A percentile compares a stretch with the other conserved stretches of the same genome.
Conservation (phyloP, 2,113 vertebrate genomes). For the Gallinago media region DNA sequence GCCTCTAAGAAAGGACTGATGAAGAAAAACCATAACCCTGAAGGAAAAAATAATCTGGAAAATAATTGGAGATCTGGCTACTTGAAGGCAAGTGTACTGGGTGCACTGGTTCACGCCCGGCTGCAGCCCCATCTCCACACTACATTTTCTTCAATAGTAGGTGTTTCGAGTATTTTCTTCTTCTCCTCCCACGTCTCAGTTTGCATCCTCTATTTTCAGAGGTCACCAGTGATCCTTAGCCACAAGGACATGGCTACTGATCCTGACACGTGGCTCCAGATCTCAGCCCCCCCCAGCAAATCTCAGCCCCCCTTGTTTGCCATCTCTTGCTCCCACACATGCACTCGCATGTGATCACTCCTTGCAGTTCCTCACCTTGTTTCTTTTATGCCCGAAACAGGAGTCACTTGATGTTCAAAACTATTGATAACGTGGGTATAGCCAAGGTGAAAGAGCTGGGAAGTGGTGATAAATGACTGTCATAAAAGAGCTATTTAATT, state of each 20-base stretch:
- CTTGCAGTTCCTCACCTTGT: background rate
- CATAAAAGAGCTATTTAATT: background rate
- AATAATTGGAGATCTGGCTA: background rate
- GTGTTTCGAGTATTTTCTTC: too few species aligned
- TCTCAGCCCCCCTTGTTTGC: background rate
- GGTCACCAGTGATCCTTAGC: background rate
- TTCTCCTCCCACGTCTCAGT: background rate
- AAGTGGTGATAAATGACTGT: background rate
- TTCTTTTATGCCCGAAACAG: background rate
- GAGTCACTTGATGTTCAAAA: background rate
- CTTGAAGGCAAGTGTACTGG: background rate
- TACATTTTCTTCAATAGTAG: background rate
- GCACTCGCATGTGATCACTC: rapidly evolving
- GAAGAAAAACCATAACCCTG: background rate
- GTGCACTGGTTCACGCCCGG: rapidly evolving
- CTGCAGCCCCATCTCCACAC: background rate
- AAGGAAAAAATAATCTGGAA: background rate
- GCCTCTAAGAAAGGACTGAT: background rate
- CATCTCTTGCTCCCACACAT: rapidly evolving
- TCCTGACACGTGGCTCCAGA: rapidly evolving
- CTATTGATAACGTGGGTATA: background rate
- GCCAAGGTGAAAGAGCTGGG: background rate
- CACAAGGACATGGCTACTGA: rapidly evolving
- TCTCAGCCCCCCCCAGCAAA: background rate
- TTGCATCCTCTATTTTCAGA: background rate